Percentiles rank a stretch among this genome's conserved stretches.
phyloP scores from a whole-genome alignment of 1,140 invertebrate genomes.

The Eufriesea mexicana region DNA sequence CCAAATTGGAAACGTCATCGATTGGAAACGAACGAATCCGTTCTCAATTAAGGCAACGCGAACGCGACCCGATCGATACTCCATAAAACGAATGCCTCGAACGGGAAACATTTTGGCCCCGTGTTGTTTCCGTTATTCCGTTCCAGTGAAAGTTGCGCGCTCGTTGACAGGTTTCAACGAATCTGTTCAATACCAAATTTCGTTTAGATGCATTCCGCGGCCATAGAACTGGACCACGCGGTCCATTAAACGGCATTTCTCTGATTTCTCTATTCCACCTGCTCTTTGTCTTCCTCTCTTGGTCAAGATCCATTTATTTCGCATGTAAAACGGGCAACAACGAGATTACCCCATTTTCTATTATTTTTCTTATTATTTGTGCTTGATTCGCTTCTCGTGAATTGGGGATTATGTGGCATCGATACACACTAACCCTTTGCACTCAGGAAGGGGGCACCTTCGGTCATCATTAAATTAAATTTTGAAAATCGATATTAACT shows the following conservation, averaged over 20 bases:
- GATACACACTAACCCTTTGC: background rate
- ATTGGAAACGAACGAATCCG: conserved; percentile 10
- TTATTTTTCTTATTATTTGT: background rate
- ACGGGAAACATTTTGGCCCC: background rate
- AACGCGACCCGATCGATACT: conserved; percentile 13
- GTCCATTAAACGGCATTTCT: conserved; percentile 9
- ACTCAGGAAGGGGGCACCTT: no score
- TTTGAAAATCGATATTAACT: no score
- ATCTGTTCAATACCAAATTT: conserved; percentile 23
- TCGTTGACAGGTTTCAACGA: conserved; percentile 1
- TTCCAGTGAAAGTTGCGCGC: background rate
- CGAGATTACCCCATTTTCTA: background rate
- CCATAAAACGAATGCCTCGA: conserved; percentile 9
- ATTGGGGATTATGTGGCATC: conserved; percentile 1
- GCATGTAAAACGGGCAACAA: conserved; percentile 15
- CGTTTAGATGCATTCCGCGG: conserved; percentile 2
- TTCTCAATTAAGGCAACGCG: conserved; percentile 20
- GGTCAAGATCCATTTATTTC: background rate
- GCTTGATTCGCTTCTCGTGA: background rate
- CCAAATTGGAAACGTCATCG: conserved; percentile 19
- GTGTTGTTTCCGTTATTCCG: conserved; percentile 9
- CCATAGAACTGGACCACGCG: conserved; percentile 3
- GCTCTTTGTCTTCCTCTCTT: background rate
- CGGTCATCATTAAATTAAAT: no score
- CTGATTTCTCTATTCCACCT: background rate